Evolutionary conservation across 2,113 vertebrate species (phyloP).

Genomic region (Syngnathus scovelli): DNA sequence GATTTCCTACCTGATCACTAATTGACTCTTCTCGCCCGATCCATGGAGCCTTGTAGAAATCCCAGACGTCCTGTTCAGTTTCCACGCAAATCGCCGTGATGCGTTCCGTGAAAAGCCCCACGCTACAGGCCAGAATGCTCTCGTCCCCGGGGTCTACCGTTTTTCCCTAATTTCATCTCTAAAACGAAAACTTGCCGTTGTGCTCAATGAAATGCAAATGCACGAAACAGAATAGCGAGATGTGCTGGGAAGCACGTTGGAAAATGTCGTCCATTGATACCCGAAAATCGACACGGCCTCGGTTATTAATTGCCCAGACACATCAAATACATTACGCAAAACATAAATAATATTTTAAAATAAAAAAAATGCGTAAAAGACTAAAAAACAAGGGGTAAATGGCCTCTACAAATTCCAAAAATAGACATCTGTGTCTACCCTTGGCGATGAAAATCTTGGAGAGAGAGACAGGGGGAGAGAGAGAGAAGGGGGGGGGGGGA

Average conservation of each 20-base stretch:
- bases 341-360: background rate
- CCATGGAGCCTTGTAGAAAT: conserved; percentile 46
- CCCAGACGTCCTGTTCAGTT: conserved; percentile 8
- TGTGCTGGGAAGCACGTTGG: conserved; percentile 22
- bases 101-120: conserved; percentile 23
- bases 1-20: conserved; percentile 48
- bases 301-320: conserved; percentile 8
- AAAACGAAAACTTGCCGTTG: conserved; percentile 14
- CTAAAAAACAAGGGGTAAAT: conserved; percentile 14
- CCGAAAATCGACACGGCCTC: conserved; percentile 10
- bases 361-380: conserved; percentile 13
- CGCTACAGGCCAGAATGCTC: conserved; percentile 1
- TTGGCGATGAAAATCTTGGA: conserved; percentile 26
- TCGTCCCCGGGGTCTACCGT: background rate
- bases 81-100: conserved; percentile 16
- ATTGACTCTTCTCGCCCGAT: conserved; percentile 25
- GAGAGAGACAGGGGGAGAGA: conserved; percentile 10
- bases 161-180: conserved; percentile 20
- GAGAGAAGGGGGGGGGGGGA: conserved; percentile 13
- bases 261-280: conserved; percentile 62
- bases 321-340: background rate
- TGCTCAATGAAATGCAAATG: conserved; percentile 12
- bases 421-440: conserved; percentile 45
- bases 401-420: conserved; percentile 47
- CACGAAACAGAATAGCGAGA: conserved; percentile 17